A percentile compares a stretch with the other conserved stretches of the same genome.
Conservation (phyloP, 2,888 invertebrate species). For the Aphrophora alni region DNA sequence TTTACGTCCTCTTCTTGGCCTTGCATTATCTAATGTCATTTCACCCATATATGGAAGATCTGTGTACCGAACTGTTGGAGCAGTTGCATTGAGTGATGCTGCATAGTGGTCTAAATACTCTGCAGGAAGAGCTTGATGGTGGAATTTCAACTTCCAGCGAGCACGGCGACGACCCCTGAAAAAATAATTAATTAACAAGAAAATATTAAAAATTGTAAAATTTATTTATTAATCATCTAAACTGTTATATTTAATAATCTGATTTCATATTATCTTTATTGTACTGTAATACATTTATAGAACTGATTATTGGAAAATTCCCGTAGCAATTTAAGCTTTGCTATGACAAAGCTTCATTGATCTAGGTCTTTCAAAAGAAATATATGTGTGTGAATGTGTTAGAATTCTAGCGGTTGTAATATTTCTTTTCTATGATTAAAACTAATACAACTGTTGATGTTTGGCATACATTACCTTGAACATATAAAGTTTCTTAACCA, state of each 20-base stretch:
- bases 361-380: too few relatives aligned
- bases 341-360: too few relatives aligned
- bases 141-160: conserved; percentile 78
- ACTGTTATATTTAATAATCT: background rate
- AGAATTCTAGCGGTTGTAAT: too few relatives aligned
- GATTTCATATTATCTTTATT: background rate
- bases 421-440: too few relatives aligned
- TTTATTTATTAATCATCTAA: background rate
- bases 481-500: too few relatives aligned
- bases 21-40: conserved; percentile 86
- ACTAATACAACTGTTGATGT: too few relatives aligned
- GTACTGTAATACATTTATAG: too few relatives aligned
- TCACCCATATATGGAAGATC: conserved; percentile 93
- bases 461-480: too few relatives aligned
- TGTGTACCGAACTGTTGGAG: conserved; percentile 62
- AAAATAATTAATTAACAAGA: conserved; percentile 39
- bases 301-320: too few relatives aligned
- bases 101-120: conserved; percentile 82
- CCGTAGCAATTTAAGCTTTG: too few relatives aligned
- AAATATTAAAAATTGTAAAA: conserved; percentile 7
- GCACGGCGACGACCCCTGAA: conserved; percentile 65
- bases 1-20: conserved; percentile 84
- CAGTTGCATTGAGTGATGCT: conserved; percentile 68
- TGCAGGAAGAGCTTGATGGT: conserved; percentile 79
- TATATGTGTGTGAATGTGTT: too few relatives aligned